Conservation (phyloP, 1,140 invertebrate species). For the Camponotus pennsylvanicus region DNA sequence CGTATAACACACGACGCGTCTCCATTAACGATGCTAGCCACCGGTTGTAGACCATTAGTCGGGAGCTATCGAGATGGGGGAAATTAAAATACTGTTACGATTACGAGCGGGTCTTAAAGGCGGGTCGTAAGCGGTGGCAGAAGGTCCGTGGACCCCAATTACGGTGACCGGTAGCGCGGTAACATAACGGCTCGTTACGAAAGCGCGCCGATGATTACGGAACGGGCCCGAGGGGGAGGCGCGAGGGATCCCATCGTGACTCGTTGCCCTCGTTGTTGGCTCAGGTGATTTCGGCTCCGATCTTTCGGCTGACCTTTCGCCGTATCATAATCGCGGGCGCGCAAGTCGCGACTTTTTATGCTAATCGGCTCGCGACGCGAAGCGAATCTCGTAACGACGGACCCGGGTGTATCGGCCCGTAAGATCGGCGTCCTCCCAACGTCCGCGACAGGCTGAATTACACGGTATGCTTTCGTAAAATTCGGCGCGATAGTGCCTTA, state of each 20-base stretch:
- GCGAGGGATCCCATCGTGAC: slow-evolving; percentile 43
- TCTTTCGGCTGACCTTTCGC: slow-evolving; percentile 41
- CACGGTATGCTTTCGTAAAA: slow-evolving; percentile 36
- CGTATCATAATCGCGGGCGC: slow-evolving; percentile 51
- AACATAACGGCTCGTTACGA: slow-evolving; percentile 50
- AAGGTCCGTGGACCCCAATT: slow-evolving; percentile 32
- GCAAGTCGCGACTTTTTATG: slow-evolving; percentile 21
- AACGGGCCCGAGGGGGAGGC: neutral
- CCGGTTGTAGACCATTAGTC: slow-evolving; percentile 30
- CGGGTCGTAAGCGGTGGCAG: slow-evolving; percentile 23
- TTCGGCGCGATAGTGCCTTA: slow-evolving; percentile 31
- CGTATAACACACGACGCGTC: slow-evolving; percentile 12
- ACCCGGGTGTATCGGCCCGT: neutral
- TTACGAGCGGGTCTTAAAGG: slow-evolving; percentile 1
- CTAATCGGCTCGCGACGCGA: slow-evolving; percentile 29
- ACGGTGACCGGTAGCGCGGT: slow-evolving; percentile 51
- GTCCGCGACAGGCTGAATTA: slow-evolving; percentile 34
- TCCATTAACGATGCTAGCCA: slow-evolving; percentile 13
- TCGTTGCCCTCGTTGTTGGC: slow-evolving; percentile 22
- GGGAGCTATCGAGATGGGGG: neutral
- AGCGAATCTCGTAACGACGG: slow-evolving; percentile 1
- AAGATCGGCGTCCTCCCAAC: neutral
- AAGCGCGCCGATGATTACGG: slow-evolving; percentile 43
- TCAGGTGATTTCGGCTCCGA: slow-evolving; percentile 54
- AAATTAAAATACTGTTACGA: slow-evolving; percentile 52